Base-by-base conservation (phyloP, 2,113 vertebrate species). In the Phaetusa simplex region DNA sequence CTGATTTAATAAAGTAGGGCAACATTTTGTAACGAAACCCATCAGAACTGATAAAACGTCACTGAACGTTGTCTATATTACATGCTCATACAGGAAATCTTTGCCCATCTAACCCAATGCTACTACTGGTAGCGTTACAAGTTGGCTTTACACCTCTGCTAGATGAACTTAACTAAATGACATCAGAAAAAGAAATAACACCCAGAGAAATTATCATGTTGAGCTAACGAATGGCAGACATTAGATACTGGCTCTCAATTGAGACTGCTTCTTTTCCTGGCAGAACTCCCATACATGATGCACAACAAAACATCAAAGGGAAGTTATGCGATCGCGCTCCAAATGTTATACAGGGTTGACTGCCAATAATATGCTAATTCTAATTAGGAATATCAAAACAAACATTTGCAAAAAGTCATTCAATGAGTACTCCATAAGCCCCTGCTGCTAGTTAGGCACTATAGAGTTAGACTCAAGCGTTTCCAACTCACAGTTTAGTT, bases 351-450 rank as follows among this genome's bases (percentile, higher is more conserved):
- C 18, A 24, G 32, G 23, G 30, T 64, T 88, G 74, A 49, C 42
- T 93, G 59, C 74, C 91, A 86, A 78, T 92, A 86, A 91, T 27
- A 82, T 49, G 43, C 38, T 92, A 88, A 91, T 93, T 86, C 47
- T 85, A 96, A 95, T 71, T 79, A 86, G 32, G 32, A 93, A 85
- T 86, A 90, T 82, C 52, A 96, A 93, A 93, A 42, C 61, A 95
- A 96, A 93, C 24, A 69, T 84, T 97, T 92, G 17, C 58, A 91
- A 94, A 88, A 86, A 3, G 17, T 78, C 72, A 40, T 74, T 94
- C 42, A 84, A 2, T 67, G 16, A 90, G 30, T 47, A 22, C 27
- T 76, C 74, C 38, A 16, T 36, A 55, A 87, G 13, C 24, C 61
- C 24, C 49, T 65, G 52, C 34, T 85, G 53, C 11, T 62, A 47